Conservation (phyloP, 2,888 invertebrate genomes). For the Dicyrtomina minuta region DNA sequence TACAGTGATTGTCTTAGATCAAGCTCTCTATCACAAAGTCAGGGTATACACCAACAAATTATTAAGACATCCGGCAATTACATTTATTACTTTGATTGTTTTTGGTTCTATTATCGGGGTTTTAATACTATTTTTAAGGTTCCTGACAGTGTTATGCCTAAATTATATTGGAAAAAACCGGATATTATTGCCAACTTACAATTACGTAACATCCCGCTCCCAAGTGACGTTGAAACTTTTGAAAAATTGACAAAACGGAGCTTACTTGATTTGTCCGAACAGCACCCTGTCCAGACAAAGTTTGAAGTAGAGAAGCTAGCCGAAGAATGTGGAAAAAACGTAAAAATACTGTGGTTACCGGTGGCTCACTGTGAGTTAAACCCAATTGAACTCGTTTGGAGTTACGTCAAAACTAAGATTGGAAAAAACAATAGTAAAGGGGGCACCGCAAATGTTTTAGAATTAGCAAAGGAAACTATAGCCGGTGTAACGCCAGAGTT, state of each 20-base stretch:
- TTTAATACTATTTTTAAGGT: too few species aligned
- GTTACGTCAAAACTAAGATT: too few species aligned
- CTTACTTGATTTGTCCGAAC: neutral
- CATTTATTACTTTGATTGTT: too few species aligned
- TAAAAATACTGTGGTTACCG: neutral
- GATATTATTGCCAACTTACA: neutral
- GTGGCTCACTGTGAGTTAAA: neutral
- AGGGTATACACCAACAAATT: neutral
- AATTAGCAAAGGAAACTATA: too few species aligned
- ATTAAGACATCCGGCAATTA: too few species aligned
- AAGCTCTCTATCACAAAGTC: neutral
- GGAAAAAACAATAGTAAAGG: too few species aligned
- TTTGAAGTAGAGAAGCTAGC: neutral
- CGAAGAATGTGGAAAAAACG: neutral
- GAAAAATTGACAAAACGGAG: neutral
- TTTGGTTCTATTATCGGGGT: too few species aligned
- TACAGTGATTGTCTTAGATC: conserved; percentile 10
- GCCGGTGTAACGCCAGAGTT: too few species aligned
- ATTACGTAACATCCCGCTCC: neutral
- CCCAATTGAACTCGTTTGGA: neutral
- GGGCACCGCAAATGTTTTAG: too few species aligned
- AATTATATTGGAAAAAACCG: neutral
- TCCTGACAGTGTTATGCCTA: neutral
- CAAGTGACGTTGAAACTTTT: neutral
- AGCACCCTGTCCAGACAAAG: neutral